These are phyloP conservation scores for Caretta caretta DNA, from an alignment of 2,113 vertebrate genomes.

Conservation along the genomic window DNA sequence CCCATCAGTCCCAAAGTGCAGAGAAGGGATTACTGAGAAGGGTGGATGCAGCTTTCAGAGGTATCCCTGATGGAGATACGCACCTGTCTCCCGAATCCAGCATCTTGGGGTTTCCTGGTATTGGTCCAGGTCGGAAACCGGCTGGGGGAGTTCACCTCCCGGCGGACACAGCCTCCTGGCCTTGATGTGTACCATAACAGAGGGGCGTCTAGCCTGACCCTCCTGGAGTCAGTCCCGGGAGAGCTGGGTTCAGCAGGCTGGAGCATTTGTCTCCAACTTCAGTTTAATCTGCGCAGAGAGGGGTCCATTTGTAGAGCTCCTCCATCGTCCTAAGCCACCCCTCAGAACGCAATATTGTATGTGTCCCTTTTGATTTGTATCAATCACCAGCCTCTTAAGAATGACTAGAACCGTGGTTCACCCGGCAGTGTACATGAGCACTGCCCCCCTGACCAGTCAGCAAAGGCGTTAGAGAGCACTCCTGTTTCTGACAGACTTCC, in stretches of 20 bases:
- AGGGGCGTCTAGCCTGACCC: accelerated
- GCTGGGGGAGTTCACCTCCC: background rate
- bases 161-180: background rate
- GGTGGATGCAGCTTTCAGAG: background rate
- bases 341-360: background rate
- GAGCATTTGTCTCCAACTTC: background rate
- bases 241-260: accelerated
- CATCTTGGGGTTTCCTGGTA: too few species aligned
- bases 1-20: background rate
- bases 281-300: too few species aligned
- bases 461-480: too few species aligned
- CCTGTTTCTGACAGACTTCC: background rate
- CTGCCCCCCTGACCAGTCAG: background rate
- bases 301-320: background rate
- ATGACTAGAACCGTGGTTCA: background rate
- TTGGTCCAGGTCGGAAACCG: background rate
- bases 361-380: background rate
- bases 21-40: background rate
- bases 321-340: accelerated
- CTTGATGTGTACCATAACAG: background rate
- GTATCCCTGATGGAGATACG: background rate
- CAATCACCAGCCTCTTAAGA: too few species aligned
- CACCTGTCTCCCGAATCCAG: background rate
- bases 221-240: accelerated
- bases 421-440: background rate